Base-by-base conservation (phyloP, 2,888 invertebrate genomes). In the Drosophila birchii region DNA sequence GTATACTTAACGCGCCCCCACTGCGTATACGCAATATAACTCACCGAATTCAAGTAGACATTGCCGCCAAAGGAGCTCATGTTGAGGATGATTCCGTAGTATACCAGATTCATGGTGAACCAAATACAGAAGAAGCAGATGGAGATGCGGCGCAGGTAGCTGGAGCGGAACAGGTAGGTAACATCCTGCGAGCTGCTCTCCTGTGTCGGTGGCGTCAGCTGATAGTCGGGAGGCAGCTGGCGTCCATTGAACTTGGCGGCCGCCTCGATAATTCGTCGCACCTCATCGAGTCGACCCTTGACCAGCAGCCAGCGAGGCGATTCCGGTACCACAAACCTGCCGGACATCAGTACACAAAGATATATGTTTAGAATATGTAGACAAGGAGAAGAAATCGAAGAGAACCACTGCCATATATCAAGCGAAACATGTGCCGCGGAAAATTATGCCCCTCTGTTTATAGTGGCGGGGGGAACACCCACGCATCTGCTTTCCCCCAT, bases 281-380 rank as follows among this genome's bases (percentile, higher is more conserved):
- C 95, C 92, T 96, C 95, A 71, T 95, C 94, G n/a, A 94, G 94
- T 76, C 94, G 94, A 29, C 96, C 96, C 93, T 95, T 95, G 43
- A 95, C 95, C 57, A 96, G 92, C 38, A 96, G 92, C 96, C 96
- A 96, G 88, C 96, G 93, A 1, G 96, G 96, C 3, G 96, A 96
- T 93, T 96, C 96, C n/a, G 96, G 96, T 63, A 96, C 92, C 39
- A 96, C 93, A 92, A 95, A 95, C 95, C 96, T 96, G 90, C 62
- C 53, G 54, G 51, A 20, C 76, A 41, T 20, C 9, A 53, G 44
- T 8, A 45, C 20, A 26, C 12, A 18, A 43, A 9, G 41, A 32
- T 26, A 60, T 54, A 62, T 45, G 26, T 16, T 53, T 6, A 20
- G 2, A 20, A 51, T 11, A 51, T 20, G 34, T 34, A 9, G 20